Evolutionary conservation across 2,888 invertebrate genomes (phyloP), one percentile per base, ranked within the genome.

Genomic region (Laspeyria flexula): DNA sequence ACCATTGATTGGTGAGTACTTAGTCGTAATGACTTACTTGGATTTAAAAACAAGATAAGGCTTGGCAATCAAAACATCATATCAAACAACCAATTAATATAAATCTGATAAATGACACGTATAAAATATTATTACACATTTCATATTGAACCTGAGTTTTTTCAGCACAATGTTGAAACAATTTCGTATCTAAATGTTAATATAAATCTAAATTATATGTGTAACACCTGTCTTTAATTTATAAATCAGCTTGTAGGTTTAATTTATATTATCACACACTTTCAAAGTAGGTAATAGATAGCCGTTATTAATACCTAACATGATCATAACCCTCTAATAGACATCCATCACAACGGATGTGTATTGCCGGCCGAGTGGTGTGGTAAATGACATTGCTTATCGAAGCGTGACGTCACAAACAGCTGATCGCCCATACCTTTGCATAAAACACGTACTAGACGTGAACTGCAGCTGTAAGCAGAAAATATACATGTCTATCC

Each of bases 1-100:
- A 63, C 64, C 64, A 64, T 64, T 56, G 64, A 66, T 64, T 61
- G 48, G 48, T 54, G 55, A 51, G 49, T 66, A 56, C 46, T 67
- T 42, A 18, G 38, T 12, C 43, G 35, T 56, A 61, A 64, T 64
- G 39, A 55, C 57, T 58, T 52, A 55, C 41, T 60, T 56, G 39
- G 42, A 49, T 10, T 51, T 38, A 25, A 25, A 21, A 41, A 41
- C 13, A 42, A 41, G 45, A 53, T 61, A 43, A 51, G 50, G 38
- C 30, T 52, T 43, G 45, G 15, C 12, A 62, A 62, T 49, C 52
- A 39, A 29, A 54, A 51, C 34, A 21, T 43, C 33, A 60, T 50
- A 49, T 53, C 13, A 11, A 25, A 46, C 27, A 11, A 9, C 1
- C 21, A 23, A 11, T 1, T 7, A 6, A 7, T 25, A 25, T 25